Base-by-base conservation (phyloP, 2,113 vertebrate species). In the Tetrao urogallus region DNA sequence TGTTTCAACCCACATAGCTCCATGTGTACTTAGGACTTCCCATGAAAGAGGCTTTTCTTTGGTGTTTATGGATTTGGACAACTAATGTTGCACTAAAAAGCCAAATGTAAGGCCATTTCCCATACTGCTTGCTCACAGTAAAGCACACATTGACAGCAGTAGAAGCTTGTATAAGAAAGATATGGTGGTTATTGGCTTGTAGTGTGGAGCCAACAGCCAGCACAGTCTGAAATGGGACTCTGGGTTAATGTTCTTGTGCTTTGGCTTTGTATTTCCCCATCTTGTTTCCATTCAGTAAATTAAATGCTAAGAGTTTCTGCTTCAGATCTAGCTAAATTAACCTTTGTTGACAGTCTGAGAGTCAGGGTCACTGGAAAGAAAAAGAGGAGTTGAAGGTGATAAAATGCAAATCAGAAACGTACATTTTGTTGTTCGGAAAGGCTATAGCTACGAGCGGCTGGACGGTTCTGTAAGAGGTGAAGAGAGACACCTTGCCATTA, bases 381-480 rank as follows among this genome's bases (percentile, higher is more conserved):
- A 54, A 43, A 50, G 45, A 82, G 28, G 36, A 66, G 10, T 42
- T 56, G n/a, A 86, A 66, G 40, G 50, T 38, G 83, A 63, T 80
- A 66, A 91, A 92, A 88, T 67, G 67, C 82, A 60, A 84, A 54
- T 30, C 14, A 88, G 69, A 82, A 92, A 28, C 58, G 81, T 57
- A 65, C 8, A 18, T 20, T 42, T 95, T n/a, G 27, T 81, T 86
- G 28, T 92, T 30, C 95, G 86, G 83, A 90, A 97, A 99, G 99
- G 98, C 57, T 99, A 99, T 83, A 99, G 99, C 97, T 99, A 99
- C 0, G 98, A 99, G 95, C 98, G 99, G 30, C 96, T 99, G 94
- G 99, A 99, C 1, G 99, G 99, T 27, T 99, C 99, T 0, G 98
- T 99, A 67, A 97, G 99, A 40, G 98, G 98, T 32, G 99, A 99